Percentiles rank a stretch among this genome's conserved stretches.
Evolutionary conservation across 2,888 invertebrate species (phyloP).

Genomic region (Aphodius granarius): DNA sequence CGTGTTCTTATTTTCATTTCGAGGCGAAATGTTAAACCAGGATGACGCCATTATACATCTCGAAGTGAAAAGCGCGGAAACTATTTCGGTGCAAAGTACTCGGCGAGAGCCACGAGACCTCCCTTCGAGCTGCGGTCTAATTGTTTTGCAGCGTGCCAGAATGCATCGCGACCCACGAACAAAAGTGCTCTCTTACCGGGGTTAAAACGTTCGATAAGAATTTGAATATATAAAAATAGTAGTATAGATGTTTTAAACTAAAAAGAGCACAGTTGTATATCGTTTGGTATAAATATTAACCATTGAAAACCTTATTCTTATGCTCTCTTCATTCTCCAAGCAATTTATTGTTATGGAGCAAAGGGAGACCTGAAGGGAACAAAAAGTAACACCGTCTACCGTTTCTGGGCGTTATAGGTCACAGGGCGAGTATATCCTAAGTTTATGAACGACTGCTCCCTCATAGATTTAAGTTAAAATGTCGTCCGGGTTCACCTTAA

Average conservation of each 20-base stretch:
- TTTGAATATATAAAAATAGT: too few relatives aligned
- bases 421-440: conserved; percentile 30
- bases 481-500: conserved; percentile 17
- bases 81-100: neutral
- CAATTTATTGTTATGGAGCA: neutral
- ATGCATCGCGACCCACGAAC: neutral
- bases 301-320: neutral
- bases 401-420: conserved; percentile 28
- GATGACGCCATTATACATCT: conserved; percentile 9
- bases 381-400: neutral
- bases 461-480: conserved; percentile 29
- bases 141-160: conserved; percentile 8
- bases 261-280: too few relatives aligned
- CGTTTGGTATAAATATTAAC: too few relatives aligned
- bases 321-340: neutral
- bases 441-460: conserved; percentile 29
- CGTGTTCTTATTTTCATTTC: conserved; percentile 7
- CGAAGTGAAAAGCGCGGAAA: conserved; percentile 8
- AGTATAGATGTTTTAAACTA: too few relatives aligned
- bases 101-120: neutral
- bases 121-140: neutral
- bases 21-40: conserved; percentile 8
- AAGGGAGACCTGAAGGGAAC: neutral
- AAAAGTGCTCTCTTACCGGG: too few relatives aligned
- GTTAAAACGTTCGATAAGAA: too few relatives aligned